Percentiles rank a stretch among this genome's conserved stretches.
Conservation (phyloP, 2,113 vertebrate species). For the Platysteira castanea region DNA sequence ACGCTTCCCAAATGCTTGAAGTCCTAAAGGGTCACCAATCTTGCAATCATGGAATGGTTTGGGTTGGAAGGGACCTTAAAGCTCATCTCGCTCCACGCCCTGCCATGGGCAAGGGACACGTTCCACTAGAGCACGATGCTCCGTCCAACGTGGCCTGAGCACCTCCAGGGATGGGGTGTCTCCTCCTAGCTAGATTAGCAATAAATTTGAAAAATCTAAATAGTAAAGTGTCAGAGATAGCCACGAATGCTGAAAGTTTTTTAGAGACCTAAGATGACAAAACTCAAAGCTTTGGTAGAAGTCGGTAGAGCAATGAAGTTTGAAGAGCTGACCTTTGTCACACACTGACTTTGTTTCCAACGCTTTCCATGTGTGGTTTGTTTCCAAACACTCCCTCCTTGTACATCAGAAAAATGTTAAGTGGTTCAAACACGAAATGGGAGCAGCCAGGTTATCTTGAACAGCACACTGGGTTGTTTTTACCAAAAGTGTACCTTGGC, state of each 20-base stretch:
- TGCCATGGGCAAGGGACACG: neutral
- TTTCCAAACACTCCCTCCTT: constrained; percentile 15
- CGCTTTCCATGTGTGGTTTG: neutral
- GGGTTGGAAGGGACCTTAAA: neutral
- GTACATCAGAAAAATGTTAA: constrained; percentile 12
- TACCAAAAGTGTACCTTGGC: constrained; percentile 38
- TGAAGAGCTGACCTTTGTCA: neutral
- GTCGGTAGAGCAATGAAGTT: neutral
- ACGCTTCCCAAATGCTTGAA: neutral
- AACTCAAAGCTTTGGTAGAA: neutral
- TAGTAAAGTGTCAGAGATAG: neutral
- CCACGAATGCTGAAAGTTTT: neutral
- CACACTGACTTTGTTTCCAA: neutral
- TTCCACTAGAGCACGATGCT: neutral
- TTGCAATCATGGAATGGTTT: neutral
- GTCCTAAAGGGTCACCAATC: neutral
- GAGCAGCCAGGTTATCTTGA: constrained; percentile 25
- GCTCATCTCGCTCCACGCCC: accelerated
- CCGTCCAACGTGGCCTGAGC: neutral
- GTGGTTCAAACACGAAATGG: neutral
- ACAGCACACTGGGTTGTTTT: constrained; percentile 4
- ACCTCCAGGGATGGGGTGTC: neutral
- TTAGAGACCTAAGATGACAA: neutral
- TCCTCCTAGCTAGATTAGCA: neutral
- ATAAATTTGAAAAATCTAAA: neutral